Evolutionary conservation across 2,888 invertebrate species (phyloP).

Genomic region (Atethmia centrago): DNA sequence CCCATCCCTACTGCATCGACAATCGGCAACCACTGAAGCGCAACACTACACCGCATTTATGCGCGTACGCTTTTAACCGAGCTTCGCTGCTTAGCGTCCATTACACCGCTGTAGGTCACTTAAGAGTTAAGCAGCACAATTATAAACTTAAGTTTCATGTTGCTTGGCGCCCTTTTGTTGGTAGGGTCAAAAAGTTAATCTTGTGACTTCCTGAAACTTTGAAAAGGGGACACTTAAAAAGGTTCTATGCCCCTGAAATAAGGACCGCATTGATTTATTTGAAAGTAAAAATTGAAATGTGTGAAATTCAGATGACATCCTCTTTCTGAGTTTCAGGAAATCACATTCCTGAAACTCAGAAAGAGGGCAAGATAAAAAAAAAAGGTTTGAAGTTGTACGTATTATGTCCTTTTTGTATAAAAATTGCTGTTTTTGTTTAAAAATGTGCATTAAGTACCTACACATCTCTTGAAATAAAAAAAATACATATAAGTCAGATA

Average conservation of each 20-base stretch:
- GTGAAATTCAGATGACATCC: too few relatives aligned
- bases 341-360: too few relatives aligned
- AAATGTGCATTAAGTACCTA: too few relatives aligned
- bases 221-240: neutral
- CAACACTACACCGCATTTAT: conserved; percentile 66
- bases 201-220: neutral
- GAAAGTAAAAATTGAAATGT: too few relatives aligned
- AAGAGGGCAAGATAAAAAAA: too few relatives aligned
- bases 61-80: conserved; percentile 71
- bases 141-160: conserved; percentile 45
- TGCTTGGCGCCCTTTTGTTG: conserved; percentile 33
- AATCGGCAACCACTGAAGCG: conserved; percentile 59
- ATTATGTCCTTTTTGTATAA: too few relatives aligned
- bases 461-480: too few relatives aligned
- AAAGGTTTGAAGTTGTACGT: too few relatives aligned
- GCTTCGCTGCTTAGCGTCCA: conserved; percentile 64
- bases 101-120: conserved; percentile 68
- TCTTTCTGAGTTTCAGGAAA: too few relatives aligned
- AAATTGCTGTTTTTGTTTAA: too few relatives aligned
- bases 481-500: too few relatives aligned
- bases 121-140: conserved; percentile 46
- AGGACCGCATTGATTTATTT: too few relatives aligned
- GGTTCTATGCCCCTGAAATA: neutral
- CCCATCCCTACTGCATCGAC: conserved; percentile 58
- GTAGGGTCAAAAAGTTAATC: neutral